Conservation (phyloP, 2,113 vertebrate genomes). For the Willisornis vidua region DNA sequence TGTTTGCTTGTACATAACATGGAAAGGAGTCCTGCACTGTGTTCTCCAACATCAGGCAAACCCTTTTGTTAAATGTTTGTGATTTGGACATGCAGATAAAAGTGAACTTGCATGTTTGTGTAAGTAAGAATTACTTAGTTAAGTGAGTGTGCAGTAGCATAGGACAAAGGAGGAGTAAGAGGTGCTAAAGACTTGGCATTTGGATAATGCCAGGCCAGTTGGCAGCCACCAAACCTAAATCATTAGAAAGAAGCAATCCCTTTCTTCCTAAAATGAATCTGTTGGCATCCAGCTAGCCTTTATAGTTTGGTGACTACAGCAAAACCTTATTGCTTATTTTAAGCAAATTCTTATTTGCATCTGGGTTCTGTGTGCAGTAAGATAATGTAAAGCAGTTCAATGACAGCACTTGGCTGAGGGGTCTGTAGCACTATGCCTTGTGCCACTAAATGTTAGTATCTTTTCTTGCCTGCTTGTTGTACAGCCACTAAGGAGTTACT, state of each 20-base stretch:
- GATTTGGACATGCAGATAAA: neutral
- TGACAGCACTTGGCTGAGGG: neutral
- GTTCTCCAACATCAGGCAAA: neutral
- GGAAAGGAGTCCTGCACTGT: neutral
- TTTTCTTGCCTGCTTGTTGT: neutral
- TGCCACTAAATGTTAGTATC: neutral
- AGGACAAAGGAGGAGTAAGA: neutral
- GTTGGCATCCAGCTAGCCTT: neutral
- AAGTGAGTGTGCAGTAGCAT: neutral
- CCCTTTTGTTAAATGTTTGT: neutral
- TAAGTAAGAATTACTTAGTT: neutral
- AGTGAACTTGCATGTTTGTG: neutral
- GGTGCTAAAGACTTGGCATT: neutral
- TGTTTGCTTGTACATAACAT: neutral
- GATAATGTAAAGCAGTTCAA: neutral
- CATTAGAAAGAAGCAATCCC: neutral
- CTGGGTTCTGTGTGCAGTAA: neutral
- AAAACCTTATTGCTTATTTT: neutral
- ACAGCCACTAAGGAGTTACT: neutral
- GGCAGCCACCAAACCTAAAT: neutral
- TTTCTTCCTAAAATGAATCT: neutral
- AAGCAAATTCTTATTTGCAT: neutral
- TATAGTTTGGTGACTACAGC: neutral
- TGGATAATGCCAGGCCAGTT: neutral
- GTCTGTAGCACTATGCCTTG: neutral